Conservation (phyloP, 37 sponge, comb jelly and placozoan species). For the Diacarnus erythraeanus region DNA sequence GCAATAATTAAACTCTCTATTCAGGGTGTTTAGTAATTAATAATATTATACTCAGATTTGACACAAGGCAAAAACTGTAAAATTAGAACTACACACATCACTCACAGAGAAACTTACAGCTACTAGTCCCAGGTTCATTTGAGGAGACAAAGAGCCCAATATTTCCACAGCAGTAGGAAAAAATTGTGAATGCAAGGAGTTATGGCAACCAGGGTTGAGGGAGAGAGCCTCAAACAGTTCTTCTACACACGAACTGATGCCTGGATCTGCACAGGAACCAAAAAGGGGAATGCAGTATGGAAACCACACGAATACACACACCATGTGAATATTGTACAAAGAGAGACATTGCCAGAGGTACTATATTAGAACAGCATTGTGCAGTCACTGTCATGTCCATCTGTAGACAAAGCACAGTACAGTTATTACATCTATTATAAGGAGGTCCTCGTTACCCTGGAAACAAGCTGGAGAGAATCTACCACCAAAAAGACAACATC, state of each 20-base stretch:
- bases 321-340: constrained; percentile 63
- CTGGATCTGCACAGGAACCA: constrained; percentile 49
- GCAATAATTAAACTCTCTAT: too few species aligned
- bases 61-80: too few species aligned
- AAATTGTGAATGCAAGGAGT: constrained; percentile 34
- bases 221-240: constrained; percentile 63
- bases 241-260: constrained; percentile 39
- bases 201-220: constrained; percentile 55
- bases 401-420: constrained; percentile 1
- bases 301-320: neutral
- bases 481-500: constrained; percentile 26
- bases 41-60: too few species aligned
- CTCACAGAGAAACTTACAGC: constrained; percentile 42
- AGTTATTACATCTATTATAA: neutral
- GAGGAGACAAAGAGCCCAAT: constrained; percentile 27
- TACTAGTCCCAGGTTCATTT: constrained; percentile 49
- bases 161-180: constrained; percentile 41
- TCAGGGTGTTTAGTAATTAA: too few species aligned
- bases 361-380: constrained; percentile 1
- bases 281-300: neutral
- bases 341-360: constrained; percentile 29
- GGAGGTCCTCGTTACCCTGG: constrained; percentile 10
- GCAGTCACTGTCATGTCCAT: constrained; percentile 30
- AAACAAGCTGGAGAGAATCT: constrained; percentile 42
- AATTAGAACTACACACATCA: too few species aligned